Percentiles rank a stretch among this genome's conserved stretches.
Conservation (phyloP, 2,113 vertebrate species). For the Grantiella picta region DNA sequence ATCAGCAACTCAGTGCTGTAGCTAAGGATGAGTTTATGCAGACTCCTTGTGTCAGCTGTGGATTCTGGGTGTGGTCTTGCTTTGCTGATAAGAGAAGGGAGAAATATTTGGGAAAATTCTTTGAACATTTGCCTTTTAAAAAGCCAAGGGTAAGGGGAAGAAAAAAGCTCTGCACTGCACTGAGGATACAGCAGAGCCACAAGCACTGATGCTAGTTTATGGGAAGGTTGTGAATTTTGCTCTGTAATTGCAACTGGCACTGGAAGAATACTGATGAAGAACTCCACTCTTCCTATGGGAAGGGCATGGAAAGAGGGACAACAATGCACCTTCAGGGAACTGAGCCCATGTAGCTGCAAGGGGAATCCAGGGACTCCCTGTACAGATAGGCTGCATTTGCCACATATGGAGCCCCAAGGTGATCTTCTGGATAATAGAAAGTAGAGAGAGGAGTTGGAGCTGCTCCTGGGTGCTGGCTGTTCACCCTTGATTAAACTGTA, state of each 20-base stretch:
- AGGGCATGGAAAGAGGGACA: not conserved
- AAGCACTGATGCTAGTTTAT: not conserved
- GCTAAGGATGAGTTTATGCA: not conserved
- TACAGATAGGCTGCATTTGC: not conserved
- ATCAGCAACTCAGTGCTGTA: not conserved
- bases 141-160: not conserved
- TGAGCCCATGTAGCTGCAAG: not conserved
- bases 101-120: not conserved
- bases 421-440: not conserved
- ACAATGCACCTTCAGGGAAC: not conserved
- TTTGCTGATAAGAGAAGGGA: not conserved
- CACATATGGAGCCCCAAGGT: not conserved
- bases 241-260: not conserved
- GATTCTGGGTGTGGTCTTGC: not conserved
- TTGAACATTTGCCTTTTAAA: not conserved
- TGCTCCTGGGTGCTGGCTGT: not conserved
- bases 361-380: not conserved
- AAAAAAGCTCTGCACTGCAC: rapidly evolving
- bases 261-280: not conserved
- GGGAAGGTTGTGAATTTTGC: not conserved
- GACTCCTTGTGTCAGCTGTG: not conserved
- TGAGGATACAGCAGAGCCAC: not conserved
- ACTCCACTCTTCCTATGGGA: not conserved
- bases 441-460: not conserved
- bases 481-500: not conserved